phyloP scores from a whole-genome alignment of 1,140 invertebrate genomes.

The Lineus longissimus region DNA sequence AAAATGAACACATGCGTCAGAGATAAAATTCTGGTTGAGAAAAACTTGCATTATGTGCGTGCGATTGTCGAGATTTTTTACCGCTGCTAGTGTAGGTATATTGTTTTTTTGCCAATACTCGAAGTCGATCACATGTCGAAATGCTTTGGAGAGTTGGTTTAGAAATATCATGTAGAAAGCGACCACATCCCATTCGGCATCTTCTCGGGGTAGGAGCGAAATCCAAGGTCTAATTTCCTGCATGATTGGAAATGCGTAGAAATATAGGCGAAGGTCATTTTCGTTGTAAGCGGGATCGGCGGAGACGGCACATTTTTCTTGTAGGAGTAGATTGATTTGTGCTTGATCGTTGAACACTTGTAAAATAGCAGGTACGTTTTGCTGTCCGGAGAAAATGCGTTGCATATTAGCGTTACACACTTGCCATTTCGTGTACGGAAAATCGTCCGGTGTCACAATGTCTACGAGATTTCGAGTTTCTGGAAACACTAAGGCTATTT shows the following conservation, averaged over 20 bases:
- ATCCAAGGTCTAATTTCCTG: background rate
- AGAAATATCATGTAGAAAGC: conserved; percentile 4
- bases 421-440: conserved; percentile 7
- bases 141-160: conserved; percentile 3
- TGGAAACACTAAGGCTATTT: conserved; percentile 6
- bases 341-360: background rate
- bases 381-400: background rate
- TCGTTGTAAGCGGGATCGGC: background rate
- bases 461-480: conserved; percentile 3
- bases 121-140: background rate
- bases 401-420: conserved; percentile 8
- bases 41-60: background rate
- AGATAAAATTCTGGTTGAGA: conserved; percentile 4
- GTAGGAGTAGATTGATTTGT: background rate
- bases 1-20: background rate
- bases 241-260: conserved; percentile 5
- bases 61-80: background rate
- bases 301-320: background rate
- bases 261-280: conserved; percentile 2
- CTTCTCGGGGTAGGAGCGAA: background rate
- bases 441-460: background rate
- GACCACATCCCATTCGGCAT: background rate
- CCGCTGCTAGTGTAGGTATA: conserved; percentile 4
- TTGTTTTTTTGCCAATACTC: conserved; percentile 9
- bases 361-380: conserved; percentile 1